Conservation (phyloP, 1,140 invertebrate species). For the Calosoma granatense region DNA sequence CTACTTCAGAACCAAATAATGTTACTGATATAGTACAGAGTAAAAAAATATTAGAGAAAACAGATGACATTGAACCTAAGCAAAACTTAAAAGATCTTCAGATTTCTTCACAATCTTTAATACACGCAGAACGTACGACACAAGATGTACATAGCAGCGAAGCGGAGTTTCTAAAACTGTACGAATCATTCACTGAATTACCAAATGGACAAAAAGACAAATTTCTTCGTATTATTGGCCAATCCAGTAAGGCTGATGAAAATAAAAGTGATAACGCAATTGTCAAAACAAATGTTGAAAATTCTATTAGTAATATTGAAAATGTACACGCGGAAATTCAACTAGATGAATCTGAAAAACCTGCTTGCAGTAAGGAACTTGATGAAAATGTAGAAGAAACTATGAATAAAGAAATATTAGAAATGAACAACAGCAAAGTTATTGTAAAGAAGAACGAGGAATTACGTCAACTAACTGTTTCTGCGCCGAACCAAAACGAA, state of each 20-base stretch:
- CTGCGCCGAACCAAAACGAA: too few relatives aligned
- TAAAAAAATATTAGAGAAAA: background rate
- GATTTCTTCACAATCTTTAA: slow-evolving; percentile 4
- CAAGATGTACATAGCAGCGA: background rate
- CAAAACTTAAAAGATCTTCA: background rate
- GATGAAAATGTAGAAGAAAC: too few relatives aligned
- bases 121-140: background rate
- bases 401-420: too few relatives aligned
- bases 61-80: background rate
- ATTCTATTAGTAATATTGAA: too few relatives aligned
- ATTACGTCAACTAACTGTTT: too few relatives aligned
- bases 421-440: too few relatives aligned
- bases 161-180: background rate
- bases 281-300: too few relatives aligned
- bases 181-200: background rate
- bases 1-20: background rate
- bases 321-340: too few relatives aligned
- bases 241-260: background rate
- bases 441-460: too few relatives aligned
- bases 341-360: too few relatives aligned
- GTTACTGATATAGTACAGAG: background rate
- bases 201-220: background rate
- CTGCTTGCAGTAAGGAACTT: too few relatives aligned
- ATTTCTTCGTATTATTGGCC: background rate
- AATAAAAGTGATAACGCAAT: background rate